These are phyloP conservation scores for Basileuterus tristriatus DNA, from an alignment of 2,797 vertebrate species.

Conservation along the genomic window DNA sequence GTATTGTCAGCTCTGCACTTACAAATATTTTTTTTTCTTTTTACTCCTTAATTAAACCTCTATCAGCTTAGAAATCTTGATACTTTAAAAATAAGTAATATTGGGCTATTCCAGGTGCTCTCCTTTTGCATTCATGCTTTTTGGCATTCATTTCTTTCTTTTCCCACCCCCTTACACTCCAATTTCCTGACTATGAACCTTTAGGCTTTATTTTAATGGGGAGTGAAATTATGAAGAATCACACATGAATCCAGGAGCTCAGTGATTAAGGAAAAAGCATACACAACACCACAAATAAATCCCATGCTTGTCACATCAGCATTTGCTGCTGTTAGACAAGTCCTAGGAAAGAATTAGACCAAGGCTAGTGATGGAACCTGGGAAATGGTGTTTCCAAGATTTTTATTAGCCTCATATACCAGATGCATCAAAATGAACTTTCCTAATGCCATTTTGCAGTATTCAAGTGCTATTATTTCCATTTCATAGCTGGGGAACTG, in stretches of 20 bases:
- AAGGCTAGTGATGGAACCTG: neutral
- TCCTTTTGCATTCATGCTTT: neutral
- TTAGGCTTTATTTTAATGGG: constrained; percentile 8
- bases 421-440: neutral
- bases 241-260: neutral
- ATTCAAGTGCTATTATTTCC: neutral
- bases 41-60: neutral
- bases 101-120: neutral
- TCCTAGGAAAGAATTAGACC: neutral
- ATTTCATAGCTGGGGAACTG: neutral
- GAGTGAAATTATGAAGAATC: neutral
- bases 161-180: rapidly evolving
- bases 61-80: neutral
- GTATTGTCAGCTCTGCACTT: neutral
- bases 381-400: neutral
- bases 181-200: neutral
- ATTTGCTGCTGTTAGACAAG: neutral
- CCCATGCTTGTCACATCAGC: neutral
- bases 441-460: neutral
- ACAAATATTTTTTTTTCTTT: neutral
- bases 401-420: neutral
- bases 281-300: neutral
- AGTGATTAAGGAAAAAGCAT: neutral
- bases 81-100: neutral
- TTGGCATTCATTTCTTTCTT: neutral